Evolutionary conservation across 2,113 vertebrate species (phyloP).

Genomic region (Marmota monax): DNA sequence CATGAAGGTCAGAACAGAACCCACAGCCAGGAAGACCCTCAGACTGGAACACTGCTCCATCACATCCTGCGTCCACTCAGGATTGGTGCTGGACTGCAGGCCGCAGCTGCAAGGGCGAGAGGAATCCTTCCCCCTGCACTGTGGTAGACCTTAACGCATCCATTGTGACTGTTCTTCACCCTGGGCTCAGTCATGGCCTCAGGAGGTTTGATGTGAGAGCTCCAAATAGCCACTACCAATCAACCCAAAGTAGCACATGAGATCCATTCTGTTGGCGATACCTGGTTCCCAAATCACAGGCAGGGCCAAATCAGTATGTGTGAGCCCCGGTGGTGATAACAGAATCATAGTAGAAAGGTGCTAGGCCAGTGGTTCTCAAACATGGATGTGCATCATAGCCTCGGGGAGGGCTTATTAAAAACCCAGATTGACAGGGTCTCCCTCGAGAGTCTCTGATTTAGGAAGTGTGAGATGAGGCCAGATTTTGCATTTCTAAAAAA

Average conservation of each 20-base stretch:
- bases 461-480: not conserved
- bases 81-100: not conserved
- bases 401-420: not conserved
- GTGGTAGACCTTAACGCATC: not conserved
- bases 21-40: not conserved
- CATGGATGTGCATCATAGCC: too few species aligned
- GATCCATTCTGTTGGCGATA: not conserved
- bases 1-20: not conserved
- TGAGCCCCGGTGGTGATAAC: not conserved
- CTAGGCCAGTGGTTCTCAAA: not conserved
- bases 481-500: not conserved
- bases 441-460: not conserved
- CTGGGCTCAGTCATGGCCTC: not conserved
- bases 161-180: not conserved
- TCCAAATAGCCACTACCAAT: not conserved
- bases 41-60: not conserved
- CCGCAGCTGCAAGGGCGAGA: not conserved
- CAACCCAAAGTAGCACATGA: not conserved
- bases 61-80: not conserved
- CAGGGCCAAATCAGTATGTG: not conserved
- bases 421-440: not conserved
- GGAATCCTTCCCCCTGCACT: too few species aligned
- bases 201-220: not conserved
- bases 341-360: not conserved
- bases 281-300: not conserved